phyloP scores from a whole-genome alignment of 2,797 vertebrate genomes.

The Silurus aristotelis region DNA sequence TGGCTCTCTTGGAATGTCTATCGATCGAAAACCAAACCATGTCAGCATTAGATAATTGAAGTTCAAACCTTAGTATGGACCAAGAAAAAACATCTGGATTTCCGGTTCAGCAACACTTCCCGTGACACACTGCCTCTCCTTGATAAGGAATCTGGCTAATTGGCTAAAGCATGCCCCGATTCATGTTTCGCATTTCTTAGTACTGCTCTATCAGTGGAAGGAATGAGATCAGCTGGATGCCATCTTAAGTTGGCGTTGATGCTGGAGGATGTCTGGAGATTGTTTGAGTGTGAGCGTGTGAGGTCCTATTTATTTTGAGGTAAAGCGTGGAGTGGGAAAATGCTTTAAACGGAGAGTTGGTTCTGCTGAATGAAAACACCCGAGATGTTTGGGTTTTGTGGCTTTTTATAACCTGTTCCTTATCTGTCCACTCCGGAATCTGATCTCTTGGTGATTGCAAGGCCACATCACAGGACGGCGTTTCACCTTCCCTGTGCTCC shows the following conservation, averaged over 20 bases:
- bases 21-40: not conserved
- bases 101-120: not conserved
- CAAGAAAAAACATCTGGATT: not conserved
- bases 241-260: not conserved
- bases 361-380: not conserved
- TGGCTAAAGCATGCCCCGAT: slow-evolving; percentile 10
- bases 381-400: not conserved
- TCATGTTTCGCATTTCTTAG: slow-evolving; percentile 19
- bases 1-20: not conserved
- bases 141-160: slow-evolving; percentile 35
- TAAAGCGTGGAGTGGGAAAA: not conserved
- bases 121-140: slow-evolving; percentile 21
- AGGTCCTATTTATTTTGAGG: not conserved
- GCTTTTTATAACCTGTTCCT: slow-evolving; percentile 63
- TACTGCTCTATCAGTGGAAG: not conserved
- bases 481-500: slow-evolving; percentile 74
- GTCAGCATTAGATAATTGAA: not conserved
- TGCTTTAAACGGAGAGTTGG: not conserved
- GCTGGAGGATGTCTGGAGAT: not conserved
- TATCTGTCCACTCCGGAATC: slow-evolving; percentile 75
- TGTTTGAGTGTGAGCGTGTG: not conserved
- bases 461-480: slow-evolving; percentile 69
- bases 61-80: not conserved
- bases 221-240: slow-evolving; percentile 21
- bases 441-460: slow-evolving; percentile 60